These are phyloP conservation scores for Circaetus gallicus DNA, from an alignment of 2,113 vertebrate genomes.

Conservation along the genomic window DNA sequence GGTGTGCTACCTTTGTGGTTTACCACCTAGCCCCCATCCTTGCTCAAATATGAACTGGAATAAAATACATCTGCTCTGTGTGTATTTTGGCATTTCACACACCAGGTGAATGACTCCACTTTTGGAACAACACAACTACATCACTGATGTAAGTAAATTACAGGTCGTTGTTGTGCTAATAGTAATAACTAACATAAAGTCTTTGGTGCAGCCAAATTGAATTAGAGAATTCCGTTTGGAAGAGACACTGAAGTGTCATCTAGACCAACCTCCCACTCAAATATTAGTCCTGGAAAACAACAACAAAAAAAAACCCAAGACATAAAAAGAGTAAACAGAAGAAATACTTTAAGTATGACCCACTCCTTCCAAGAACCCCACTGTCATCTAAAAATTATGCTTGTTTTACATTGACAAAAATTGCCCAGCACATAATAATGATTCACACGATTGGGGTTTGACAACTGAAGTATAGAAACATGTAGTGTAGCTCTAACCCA, in stretches of 20 bases:
- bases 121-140: background rate
- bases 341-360: background rate
- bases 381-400: background rate
- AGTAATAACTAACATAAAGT: background rate
- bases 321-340: background rate
- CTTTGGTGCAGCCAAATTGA: background rate
- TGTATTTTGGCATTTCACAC: no score
- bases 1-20: no score
- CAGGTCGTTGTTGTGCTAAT: background rate
- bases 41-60: no score
- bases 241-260: accelerated
- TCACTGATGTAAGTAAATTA: background rate
- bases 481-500: accelerated
- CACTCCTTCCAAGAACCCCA: background rate
- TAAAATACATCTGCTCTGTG: no score
- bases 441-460: accelerated
- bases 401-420: background rate
- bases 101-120: no score
- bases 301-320: background rate
- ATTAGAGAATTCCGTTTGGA: background rate
- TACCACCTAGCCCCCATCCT: no score
- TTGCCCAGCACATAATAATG: accelerated
- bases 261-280: background rate
- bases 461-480: background rate
- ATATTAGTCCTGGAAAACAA: background rate